Percentiles rank a stretch among this genome's conserved stretches.
Conservation (phyloP, 1,140 invertebrate genomes). For the Alviniconcha marisindica region DNA sequence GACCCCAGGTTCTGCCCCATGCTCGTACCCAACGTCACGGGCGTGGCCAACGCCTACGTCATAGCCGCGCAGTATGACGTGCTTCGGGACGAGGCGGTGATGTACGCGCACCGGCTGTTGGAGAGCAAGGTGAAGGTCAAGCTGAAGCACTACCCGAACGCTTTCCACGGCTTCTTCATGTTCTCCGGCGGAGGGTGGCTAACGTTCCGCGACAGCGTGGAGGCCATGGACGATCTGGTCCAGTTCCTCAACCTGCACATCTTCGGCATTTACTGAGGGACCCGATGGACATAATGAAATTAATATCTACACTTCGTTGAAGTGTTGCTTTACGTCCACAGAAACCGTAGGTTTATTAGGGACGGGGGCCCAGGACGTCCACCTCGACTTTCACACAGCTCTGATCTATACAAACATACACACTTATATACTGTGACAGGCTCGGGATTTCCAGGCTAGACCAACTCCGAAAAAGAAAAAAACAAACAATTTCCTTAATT, state of each 20-base stretch:
- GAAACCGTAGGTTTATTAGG: no score
- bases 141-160: conserved; percentile 62
- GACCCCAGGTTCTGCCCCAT: conserved; percentile 61
- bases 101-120: conserved; percentile 64
- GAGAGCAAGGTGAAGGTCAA: conserved; percentile 58
- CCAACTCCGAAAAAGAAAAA: no score
- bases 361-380: no score
- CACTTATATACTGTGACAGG: no score
- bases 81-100: conserved; percentile 67
- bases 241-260: conserved; percentile 53
- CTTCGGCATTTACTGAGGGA: conserved; percentile 17
- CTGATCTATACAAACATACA: no score
- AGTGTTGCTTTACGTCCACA: no score
- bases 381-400: no score
- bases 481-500: no score
- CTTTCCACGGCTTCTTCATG: conserved; percentile 69
- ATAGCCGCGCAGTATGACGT: conserved; percentile 71
- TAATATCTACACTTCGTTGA: no score
- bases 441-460: no score
- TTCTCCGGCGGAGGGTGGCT: conserved; percentile 63
- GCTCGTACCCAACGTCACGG: conserved; percentile 47
- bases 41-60: conserved; percentile 63
- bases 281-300: no score
- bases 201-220: conserved; percentile 51
- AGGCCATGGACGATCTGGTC: conserved; percentile 59